Conservation (phyloP, 2,113 vertebrate genomes). For the Tragelaphus buxtoni region DNA sequence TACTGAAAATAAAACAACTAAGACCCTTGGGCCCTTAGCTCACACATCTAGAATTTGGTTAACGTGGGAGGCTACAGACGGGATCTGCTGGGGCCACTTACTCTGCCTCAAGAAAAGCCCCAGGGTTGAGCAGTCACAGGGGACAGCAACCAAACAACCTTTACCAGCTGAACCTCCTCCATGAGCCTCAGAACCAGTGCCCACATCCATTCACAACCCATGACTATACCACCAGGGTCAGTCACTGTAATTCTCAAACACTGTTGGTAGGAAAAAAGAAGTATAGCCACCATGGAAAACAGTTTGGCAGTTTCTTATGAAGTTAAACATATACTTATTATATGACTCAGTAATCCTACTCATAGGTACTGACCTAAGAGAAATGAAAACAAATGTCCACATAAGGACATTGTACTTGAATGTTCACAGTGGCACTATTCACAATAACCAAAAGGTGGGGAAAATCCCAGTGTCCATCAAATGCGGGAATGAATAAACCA, state of each 20-base stretch:
- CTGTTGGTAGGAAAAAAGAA: not conserved
- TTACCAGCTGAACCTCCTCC: not conserved
- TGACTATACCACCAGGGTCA: not conserved
- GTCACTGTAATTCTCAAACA: not conserved
- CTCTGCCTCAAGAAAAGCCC: conserved; percentile 17
- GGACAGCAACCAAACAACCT: conserved; percentile 9
- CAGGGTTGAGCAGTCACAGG: not conserved
- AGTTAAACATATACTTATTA: not conserved
- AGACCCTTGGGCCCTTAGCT: not conserved
- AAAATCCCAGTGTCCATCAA: not conserved
- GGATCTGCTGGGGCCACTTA: conserved; percentile 7
- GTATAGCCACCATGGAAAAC: not conserved
- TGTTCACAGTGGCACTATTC: not conserved
- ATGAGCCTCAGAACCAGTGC: not conserved
- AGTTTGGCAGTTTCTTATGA: not conserved
- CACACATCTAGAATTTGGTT: conserved; percentile 28
- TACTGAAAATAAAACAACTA: conserved; percentile 14
- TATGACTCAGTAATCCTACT: not conserved
- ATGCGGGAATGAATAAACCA: not conserved
- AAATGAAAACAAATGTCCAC: not conserved
- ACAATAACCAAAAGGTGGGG: not conserved
- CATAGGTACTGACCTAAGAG: not conserved
- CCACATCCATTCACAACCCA: not conserved
- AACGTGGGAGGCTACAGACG: conserved; percentile 11
- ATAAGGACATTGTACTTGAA: not conserved